These are phyloP conservation scores for Otus sunia DNA, from an alignment of 2,113 vertebrate species.

Conservation along the genomic window DNA sequence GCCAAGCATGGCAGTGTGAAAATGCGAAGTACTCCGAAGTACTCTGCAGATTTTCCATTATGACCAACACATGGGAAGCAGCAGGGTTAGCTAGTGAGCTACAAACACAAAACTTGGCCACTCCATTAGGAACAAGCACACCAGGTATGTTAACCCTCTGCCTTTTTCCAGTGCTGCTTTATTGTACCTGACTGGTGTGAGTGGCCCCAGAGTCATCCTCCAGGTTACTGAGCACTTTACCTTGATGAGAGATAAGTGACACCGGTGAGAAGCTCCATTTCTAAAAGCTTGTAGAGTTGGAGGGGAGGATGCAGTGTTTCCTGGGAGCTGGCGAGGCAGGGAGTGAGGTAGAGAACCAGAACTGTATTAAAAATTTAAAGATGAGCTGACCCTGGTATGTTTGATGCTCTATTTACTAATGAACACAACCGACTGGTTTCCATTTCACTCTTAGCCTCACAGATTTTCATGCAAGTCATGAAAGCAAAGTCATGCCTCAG, in stretches of 20 bases:
- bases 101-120: background rate
- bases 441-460: background rate
- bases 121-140: background rate
- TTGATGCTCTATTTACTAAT: constrained; percentile 17
- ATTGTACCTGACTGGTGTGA: background rate
- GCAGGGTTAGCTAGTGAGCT: background rate
- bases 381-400: background rate
- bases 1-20: background rate
- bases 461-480: background rate
- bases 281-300: constrained; percentile 43
- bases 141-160: background rate
- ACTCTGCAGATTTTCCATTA: background rate
- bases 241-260: constrained; percentile 50
- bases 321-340: background rate
- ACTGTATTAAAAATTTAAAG: constrained; percentile 31
- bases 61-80: background rate
- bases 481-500: background rate
- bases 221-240: constrained; percentile 46
- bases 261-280: constrained; percentile 44
- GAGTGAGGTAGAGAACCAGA: background rate
- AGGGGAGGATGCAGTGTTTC: background rate
- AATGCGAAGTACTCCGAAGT: background rate
- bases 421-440: background rate
- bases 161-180: background rate
- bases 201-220: background rate